Evolutionary conservation across 2,113 vertebrate genomes (phyloP).

Genomic region (Puma concolor): DNA sequence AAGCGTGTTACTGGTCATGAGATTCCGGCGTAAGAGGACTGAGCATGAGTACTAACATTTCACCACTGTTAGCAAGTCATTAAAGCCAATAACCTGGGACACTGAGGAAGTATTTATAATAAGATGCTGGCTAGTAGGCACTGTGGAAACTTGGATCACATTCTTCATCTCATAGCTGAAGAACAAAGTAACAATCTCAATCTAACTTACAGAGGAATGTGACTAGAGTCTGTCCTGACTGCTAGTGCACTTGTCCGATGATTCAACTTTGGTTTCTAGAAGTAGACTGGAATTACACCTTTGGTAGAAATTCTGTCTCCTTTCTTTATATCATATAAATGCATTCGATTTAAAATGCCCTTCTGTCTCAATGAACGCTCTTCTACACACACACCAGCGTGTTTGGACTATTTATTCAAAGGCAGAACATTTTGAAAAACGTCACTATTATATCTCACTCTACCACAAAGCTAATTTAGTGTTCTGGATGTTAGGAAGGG

Average conservation of each 20-base stretch:
- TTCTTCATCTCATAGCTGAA: not conserved
- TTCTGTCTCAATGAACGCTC: not conserved
- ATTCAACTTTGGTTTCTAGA: not conserved
- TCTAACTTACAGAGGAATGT: not conserved
- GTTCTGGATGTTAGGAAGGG: slow-evolving; percentile 35
- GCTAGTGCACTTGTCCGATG: not conserved
- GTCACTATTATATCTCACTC: not conserved
- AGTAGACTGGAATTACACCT: not conserved
- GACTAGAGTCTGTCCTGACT: not conserved
- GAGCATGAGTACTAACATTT: slow-evolving; percentile 4
- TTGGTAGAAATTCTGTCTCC: slow-evolving; percentile 1
- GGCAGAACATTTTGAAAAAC: slow-evolving; percentile 20
- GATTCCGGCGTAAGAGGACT: not conserved
- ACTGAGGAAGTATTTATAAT: not conserved
- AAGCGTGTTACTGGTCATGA: not conserved
- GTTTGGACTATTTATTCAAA: slow-evolving; percentile 42
- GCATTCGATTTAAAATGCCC: slow-evolving; percentile 34
- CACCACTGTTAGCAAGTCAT: not conserved
- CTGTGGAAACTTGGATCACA: not conserved
- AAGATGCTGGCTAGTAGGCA: not conserved
- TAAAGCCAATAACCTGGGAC: not conserved
- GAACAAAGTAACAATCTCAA: slow-evolving; percentile 11
- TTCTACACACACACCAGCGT: not conserved
- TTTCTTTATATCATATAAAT: not conserved
- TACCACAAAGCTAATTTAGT: slow-evolving; percentile 17